Conservation (phyloP, 53 echinoderm and acorn worm genomes). For the Hippasteria phrygiana region DNA sequence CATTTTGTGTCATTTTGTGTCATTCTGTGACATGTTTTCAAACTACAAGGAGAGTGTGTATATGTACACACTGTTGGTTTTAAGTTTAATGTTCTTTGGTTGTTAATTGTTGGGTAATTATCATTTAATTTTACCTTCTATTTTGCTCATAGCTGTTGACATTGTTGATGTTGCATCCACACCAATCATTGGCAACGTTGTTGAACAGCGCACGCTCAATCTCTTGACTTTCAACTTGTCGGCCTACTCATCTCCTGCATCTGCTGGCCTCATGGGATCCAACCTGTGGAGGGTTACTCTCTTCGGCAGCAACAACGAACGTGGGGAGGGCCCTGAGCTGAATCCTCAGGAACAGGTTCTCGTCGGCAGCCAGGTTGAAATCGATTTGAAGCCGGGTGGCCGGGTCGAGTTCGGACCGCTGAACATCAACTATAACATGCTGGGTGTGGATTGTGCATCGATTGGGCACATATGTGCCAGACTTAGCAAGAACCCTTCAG, state of each 20-base stretch:
- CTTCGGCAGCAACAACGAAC: constrained; percentile 80
- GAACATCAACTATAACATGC: constrained; percentile 81
- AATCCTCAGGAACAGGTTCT: constrained; percentile 78
- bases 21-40: background rate
- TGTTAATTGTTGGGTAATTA: too few relatives aligned
- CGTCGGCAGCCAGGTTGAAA: constrained; percentile 66
- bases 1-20: too few relatives aligned
- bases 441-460: constrained; percentile 72
- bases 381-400: constrained; percentile 70
- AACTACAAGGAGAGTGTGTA: too few relatives aligned
- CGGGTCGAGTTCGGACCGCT: constrained; percentile 76
- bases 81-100: too few relatives aligned
- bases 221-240: constrained; percentile 70
- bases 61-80: too few relatives aligned
- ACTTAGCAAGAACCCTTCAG: constrained; percentile 74
- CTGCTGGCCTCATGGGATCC: constrained; percentile 60
- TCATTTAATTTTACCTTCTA: background rate
- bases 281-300: constrained; percentile 81
- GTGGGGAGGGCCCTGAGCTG: constrained; percentile 74
- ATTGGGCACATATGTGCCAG: constrained; percentile 85
- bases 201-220: constrained; percentile 64
- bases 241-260: constrained; percentile 66
- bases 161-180: constrained; percentile 27
- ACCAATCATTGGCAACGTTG: constrained; percentile 22
- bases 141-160: constrained; percentile 26